These are phyloP conservation scores for Apis laboriosa DNA, from an alignment of 1,140 invertebrate genomes.

Conservation along the genomic window DNA sequence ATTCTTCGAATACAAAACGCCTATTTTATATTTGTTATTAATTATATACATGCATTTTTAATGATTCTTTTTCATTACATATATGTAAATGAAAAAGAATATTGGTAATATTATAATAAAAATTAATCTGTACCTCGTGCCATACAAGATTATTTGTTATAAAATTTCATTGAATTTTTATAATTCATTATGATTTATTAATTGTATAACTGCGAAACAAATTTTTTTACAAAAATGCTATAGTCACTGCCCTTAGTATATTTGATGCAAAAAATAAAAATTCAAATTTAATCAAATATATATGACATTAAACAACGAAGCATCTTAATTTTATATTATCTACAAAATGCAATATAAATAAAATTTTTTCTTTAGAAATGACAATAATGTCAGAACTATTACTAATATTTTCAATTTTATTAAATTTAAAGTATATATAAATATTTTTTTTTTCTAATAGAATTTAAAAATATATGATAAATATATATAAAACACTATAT, in stretches of 20 bases:
- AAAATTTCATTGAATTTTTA: conserved; percentile 50
- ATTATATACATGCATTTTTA: conserved; percentile 9
- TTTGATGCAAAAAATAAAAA: conserved; percentile 37
- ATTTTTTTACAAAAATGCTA: conserved; percentile 57
- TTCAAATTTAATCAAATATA: conserved; percentile 37
- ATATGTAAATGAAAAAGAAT: conserved; percentile 12
- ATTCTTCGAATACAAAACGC: conserved; percentile 1
- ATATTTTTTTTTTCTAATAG: background rate
- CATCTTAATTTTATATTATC: background rate
- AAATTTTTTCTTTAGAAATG: conserved; percentile 13
- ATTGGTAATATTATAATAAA: conserved; percentile 48
- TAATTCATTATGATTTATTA: conserved; percentile 36
- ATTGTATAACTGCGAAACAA: conserved; percentile 35
- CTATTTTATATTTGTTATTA: conserved; percentile 28
- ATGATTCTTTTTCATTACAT: conserved; percentile 19
- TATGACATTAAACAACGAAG: conserved; percentile 12
- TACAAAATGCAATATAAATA: background rate
- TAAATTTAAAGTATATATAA: background rate
- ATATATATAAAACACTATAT: background rate
- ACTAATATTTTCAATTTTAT: background rate
- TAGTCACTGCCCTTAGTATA: conserved; percentile 65
- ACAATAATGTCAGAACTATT: conserved; percentile 11
- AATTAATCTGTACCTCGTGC: conserved; percentile 58
- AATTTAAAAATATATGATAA: background rate
- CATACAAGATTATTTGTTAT: conserved; percentile 51